A percentile compares a stretch with the other conserved stretches of the same genome.
Conservation (phyloP, 2,113 vertebrate genomes). For the Embiotoca jacksoni region DNA sequence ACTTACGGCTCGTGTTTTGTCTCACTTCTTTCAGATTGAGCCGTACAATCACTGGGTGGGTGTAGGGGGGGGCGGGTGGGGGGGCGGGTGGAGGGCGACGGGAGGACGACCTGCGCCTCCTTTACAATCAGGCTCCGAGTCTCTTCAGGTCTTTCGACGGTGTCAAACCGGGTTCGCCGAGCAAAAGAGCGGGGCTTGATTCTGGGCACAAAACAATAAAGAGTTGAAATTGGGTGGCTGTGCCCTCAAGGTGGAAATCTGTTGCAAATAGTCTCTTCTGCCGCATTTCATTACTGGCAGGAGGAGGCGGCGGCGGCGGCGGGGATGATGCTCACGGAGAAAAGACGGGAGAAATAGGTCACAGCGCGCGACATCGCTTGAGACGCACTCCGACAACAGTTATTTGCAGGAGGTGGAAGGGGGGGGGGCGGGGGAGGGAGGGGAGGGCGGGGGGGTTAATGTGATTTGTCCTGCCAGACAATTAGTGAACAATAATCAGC, state of each 20-base stretch:
- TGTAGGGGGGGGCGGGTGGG: constrained; percentile 17
- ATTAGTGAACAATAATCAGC: constrained; percentile 55
- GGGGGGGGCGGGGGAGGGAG: too few relatives aligned
- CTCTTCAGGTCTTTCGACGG: constrained; percentile 31
- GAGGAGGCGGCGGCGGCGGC: constrained; percentile 16
- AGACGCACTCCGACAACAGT: constrained; percentile 38
- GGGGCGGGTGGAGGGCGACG: constrained; percentile 13
- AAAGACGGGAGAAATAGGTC: constrained; percentile 60
- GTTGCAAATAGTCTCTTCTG: constrained; percentile 62
- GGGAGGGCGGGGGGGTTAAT: constrained; percentile 13
- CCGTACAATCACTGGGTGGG: constrained; percentile 51
- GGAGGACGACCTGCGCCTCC: constrained; percentile 47
- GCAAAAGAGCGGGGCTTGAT: constrained; percentile 52
- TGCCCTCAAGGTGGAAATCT: constrained; percentile 63
- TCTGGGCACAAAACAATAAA: constrained; percentile 64
- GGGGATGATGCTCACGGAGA: constrained; percentile 43
- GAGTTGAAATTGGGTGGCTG: constrained; percentile 63
- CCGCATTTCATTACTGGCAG: constrained; percentile 56
- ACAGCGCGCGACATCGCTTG: constrained; percentile 41
- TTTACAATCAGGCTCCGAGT: constrained; percentile 52
- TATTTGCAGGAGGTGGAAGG: background rate
- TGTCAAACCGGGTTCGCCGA: constrained; percentile 19
- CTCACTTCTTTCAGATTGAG: constrained; percentile 45
- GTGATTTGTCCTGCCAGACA: constrained; percentile 48
- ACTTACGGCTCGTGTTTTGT: constrained; percentile 56